Conservation (phyloP, 2,113 vertebrate species). For the Riparia riparia region DNA sequence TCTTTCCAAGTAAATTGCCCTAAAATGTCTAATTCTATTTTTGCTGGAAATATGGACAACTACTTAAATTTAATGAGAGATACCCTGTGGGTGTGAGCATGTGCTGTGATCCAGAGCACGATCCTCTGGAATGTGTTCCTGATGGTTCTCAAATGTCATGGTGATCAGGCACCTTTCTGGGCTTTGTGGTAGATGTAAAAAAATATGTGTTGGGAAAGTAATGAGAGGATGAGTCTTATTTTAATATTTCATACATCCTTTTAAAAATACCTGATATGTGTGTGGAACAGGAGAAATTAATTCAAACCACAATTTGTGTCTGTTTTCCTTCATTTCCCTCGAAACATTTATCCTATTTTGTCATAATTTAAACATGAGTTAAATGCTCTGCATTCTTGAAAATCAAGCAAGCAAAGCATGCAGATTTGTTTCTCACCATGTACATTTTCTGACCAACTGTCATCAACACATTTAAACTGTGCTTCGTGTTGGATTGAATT, state of each 20-base stretch:
- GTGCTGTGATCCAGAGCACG: not conserved
- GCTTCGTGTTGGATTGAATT: not conserved
- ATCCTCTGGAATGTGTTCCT: not conserved
- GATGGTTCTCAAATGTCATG: not conserved
- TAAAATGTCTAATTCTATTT: not conserved
- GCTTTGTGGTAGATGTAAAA: not conserved
- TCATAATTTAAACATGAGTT: not conserved
- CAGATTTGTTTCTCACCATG: not conserved
- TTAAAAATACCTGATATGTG: not conserved
- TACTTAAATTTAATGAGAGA: not conserved
- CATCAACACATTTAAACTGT: not conserved
- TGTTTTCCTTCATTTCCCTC: not conserved
- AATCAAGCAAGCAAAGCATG: not conserved
- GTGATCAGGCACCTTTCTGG: not conserved
- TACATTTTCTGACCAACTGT: not conserved
- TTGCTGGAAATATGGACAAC: conserved; percentile 13
- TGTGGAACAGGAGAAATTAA: not conserved
- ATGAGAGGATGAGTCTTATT: not conserved
- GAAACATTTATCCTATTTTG: not conserved
- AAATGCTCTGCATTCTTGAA: not conserved
- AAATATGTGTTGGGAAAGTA: not conserved
- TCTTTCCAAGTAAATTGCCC: conserved; percentile 21
- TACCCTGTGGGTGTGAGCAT: not conserved
- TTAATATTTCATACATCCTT: not conserved
- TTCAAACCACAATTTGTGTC: not conserved